Percentiles rank a stretch among this genome's conserved stretches.
These are phyloP conservation scores for Parnassius smintheus DNA, from an alignment of 2,888 invertebrate genomes.

Conservation along the genomic window DNA sequence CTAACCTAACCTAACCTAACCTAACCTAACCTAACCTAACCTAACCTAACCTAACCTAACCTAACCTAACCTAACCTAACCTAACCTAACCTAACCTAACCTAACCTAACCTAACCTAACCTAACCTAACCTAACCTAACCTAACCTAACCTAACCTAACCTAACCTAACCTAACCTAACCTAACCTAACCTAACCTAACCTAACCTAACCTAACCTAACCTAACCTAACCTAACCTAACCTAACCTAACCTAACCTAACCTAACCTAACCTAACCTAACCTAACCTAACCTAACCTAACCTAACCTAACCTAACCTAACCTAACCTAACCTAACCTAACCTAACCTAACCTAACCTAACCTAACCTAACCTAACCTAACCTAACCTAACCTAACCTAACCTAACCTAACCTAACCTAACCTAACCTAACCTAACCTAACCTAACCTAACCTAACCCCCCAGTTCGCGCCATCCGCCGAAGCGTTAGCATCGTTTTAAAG, in stretches of 20 bases:
- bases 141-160: no score
- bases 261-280: conserved; percentile 32
- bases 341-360: conserved; percentile 31
- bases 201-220: conserved; percentile 31
- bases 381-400: conserved; percentile 5
- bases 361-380: conserved; percentile 30
- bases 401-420: conserved; percentile 22
- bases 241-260: conserved; percentile 34
- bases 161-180: no score
- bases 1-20: conserved; percentile 5
- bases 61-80: no score
- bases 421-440: conserved; percentile 12
- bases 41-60: conserved; percentile 12
- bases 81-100: no score
- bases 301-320: conserved; percentile 28
- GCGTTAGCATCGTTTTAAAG: no score
- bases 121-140: no score
- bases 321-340: conserved; percentile 27
- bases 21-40: conserved; percentile 21
- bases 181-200: conserved; percentile 30
- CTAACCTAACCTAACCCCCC: conserved; percentile 19
- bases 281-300: conserved; percentile 29
- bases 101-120: no score
- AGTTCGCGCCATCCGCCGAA: conserved; percentile 17
- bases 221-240: conserved; percentile 34